Evolutionary conservation across 2,888 invertebrate genomes (phyloP), one percentile per base, ranked within the genome.

Genomic region (Drosophila birchii): DNA sequence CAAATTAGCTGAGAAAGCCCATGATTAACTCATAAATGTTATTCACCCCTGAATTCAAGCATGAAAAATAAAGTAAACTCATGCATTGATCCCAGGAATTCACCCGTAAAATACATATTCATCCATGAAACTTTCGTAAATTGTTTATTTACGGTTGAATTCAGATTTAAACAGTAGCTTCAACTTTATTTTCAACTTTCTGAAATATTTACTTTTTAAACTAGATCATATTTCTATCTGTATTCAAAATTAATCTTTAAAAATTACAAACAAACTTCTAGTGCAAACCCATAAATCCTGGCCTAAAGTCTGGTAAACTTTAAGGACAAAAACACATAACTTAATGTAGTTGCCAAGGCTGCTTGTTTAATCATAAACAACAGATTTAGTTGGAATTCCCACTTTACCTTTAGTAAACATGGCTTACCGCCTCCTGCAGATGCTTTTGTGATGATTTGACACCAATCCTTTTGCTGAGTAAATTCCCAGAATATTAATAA

Each of bases 401-500:
- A 14, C 20, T 8, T 8, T n/a, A 41, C 32, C 55, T 41, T 32
- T 14, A 5, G 29, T 55, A 41, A 43, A 18, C 18, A 45, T 12
- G 32, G 29, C 20, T 32, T 29, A 3, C 7, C 26, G 7, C 32
- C 45, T 23, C 32, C 47, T 32, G 14, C 1, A 16, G 20, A 4
- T 41, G n/a, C 18, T 18, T 29, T 29, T 26, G 14, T 5, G 8
- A 9, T 49, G 47, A 23, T 26, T 32, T 26, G 41, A 49, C 26
- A 26, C 34, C 12, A 53, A 20, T n/a, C 29, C 32, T 36, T 55
- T 29, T 26, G 7, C 8, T 16, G 7, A 26, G 8, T 3, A 20
- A 11, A n/a, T 26, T 23, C 12, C 34, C 14, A 26, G 47, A 54
- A 47, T 26, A 26, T n/a, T 62, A 61, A 62, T 63, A 53, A 54